Evolutionary conservation across 2,113 vertebrate species (phyloP).

Genomic region (Mohoua ochrocephala): DNA sequence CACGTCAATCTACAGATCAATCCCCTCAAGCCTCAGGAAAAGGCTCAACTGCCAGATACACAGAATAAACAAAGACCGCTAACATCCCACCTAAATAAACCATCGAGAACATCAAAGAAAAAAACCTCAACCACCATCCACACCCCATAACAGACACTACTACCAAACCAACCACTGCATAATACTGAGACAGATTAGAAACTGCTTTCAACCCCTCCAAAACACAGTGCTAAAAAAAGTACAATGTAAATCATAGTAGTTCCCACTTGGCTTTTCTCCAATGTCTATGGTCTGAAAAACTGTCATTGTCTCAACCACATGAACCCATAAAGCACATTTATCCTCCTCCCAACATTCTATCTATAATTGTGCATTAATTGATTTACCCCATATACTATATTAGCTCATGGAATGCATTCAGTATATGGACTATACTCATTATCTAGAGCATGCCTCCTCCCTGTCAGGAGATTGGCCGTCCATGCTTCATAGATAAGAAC

Average conservation of each 20-base stretch:
- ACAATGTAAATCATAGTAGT: not conserved
- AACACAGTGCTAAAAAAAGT: not conserved
- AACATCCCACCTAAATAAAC: not conserved
- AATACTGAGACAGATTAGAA: not conserved
- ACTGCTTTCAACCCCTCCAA: not conserved
- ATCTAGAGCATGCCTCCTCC: not conserved
- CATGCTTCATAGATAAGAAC: not conserved
- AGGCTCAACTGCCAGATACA: not conserved
- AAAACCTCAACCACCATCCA: not conserved
- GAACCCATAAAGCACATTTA: not conserved
- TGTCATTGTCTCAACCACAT: not conserved
- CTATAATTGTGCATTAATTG: not conserved
- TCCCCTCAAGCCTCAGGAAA: not conserved
- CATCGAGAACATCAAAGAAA: not conserved
- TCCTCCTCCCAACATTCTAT: not conserved
- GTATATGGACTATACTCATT: not conserved
- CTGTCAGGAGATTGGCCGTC: not conserved
- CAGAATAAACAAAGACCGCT: not conserved
- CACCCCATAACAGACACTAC: not conserved
- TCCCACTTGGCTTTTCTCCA: not conserved
- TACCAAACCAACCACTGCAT: not conserved
- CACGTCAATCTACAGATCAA: not conserved
- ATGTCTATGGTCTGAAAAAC: not conserved
- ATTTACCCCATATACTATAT: not conserved
- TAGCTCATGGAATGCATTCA: not conserved